Conservation (phyloP, 2,888 invertebrate genomes). For the Mesorhabditis sp. region DNA sequence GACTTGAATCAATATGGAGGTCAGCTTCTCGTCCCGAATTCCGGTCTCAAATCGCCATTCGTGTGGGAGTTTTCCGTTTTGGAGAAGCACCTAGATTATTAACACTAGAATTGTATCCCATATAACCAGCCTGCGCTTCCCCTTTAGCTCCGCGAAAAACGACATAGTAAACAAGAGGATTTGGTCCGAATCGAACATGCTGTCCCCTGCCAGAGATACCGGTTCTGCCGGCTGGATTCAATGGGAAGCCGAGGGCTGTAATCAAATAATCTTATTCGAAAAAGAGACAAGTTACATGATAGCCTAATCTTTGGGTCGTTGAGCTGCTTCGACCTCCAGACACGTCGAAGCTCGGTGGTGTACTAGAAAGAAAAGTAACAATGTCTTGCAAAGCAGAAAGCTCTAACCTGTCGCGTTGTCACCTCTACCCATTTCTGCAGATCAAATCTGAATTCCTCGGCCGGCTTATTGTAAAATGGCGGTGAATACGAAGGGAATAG, state of each 20-base stretch:
- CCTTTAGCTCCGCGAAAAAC: constrained; percentile 25
- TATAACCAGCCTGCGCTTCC: constrained; percentile 9
- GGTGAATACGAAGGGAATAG: constrained; percentile 23
- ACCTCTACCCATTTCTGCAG: constrained; percentile 43
- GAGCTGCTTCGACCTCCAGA: constrained; percentile 37
- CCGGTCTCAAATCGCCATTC: constrained; percentile 39
- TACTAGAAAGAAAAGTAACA: constrained; percentile 23
- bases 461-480: constrained; percentile 40
- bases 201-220: constrained; percentile 53
- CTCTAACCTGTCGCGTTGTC: constrained; percentile 30
- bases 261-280: constrained; percentile 9
- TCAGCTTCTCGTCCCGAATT: constrained; percentile 32
- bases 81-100: neutral
- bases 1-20: constrained; percentile 27
- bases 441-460: constrained; percentile 41
- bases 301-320: constrained; percentile 22
- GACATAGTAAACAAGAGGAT: constrained; percentile 42
- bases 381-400: neutral
- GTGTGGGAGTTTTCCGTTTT: constrained; percentile 31
- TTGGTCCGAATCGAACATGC: constrained; percentile 52
- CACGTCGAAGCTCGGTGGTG: constrained; percentile 34
- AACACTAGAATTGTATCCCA: neutral
- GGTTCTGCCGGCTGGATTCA: constrained; percentile 49
- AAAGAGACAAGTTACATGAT: constrained; percentile 20
- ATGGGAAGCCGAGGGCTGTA: constrained; percentile 43